These are phyloP conservation scores for Procambarus virginalis DNA, from an alignment of 1,140 invertebrate genomes.

Conservation along the genomic window DNA sequence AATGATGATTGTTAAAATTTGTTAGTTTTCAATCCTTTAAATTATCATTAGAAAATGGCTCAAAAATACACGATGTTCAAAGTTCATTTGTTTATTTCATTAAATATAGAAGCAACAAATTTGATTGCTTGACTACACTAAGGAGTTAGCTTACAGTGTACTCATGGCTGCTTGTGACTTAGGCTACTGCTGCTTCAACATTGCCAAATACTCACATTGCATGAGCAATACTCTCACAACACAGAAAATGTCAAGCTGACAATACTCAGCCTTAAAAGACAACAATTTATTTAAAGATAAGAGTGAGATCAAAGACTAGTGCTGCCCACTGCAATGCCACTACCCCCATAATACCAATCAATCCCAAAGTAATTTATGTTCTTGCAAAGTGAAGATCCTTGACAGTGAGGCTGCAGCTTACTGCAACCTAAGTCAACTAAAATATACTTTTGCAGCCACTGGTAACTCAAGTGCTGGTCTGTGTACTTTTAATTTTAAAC, in stretches of 20 bases:
- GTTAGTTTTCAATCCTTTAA: not conserved
- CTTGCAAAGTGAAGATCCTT: not conserved
- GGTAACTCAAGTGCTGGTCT: conserved; percentile 24
- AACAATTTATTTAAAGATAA: conserved; percentile 38
- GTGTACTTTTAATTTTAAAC: not conserved
- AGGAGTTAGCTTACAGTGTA: conserved; percentile 61
- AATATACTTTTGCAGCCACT: conserved; percentile 24
- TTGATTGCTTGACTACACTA: conserved; percentile 66
- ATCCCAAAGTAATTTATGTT: conserved; percentile 2
- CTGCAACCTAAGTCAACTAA: not conserved
- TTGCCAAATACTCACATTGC: not conserved
- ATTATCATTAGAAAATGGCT: not conserved
- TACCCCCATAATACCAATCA: conserved; percentile 28
- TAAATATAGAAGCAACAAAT: conserved; percentile 70
- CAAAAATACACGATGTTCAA: conserved; percentile 7
- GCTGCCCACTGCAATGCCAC: conserved; percentile 32
- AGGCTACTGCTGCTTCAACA: conserved; percentile 1
- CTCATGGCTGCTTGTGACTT: conserved; percentile 30
- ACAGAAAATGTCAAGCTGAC: not conserved
- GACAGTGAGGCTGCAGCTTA: conserved; percentile 2
- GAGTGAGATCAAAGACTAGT: conserved; percentile 65
- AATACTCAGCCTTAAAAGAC: not conserved
- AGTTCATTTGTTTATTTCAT: conserved; percentile 64
- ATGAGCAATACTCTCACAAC: not conserved
- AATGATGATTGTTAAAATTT: too few relatives aligned